Percentiles rank a stretch among this genome's conserved stretches.
Conservation (phyloP, 2,113 vertebrate genomes). For the Malurus cyaneus region DNA sequence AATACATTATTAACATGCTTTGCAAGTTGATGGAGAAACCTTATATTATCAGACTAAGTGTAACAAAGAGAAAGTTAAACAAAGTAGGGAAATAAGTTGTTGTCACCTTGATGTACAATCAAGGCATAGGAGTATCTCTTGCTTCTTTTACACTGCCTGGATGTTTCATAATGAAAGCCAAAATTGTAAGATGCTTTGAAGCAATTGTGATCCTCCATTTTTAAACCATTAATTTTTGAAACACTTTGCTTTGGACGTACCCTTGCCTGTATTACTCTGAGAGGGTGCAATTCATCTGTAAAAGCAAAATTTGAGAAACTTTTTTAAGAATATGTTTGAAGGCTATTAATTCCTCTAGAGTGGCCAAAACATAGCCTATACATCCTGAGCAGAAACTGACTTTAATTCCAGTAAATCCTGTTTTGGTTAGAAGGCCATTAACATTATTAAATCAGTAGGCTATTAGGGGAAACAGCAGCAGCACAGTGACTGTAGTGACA, state of each 20-base stretch:
- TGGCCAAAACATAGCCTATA: neutral
- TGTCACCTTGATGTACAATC: neutral
- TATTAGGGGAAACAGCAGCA: constrained; percentile 13
- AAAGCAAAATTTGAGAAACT: neutral
- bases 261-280: neutral
- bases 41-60: neutral
- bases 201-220: neutral
- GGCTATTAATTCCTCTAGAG: neutral
- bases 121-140: neutral
- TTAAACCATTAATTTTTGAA: neutral
- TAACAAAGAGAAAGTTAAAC: neutral
- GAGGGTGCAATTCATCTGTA: neutral
- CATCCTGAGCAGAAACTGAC: neutral
- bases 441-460: constrained; percentile 24
- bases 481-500: neutral
- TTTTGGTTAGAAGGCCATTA: constrained; percentile 27
- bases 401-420: neutral
- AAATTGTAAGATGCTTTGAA: neutral
- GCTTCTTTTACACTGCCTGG: neutral
- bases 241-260: neutral
- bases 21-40: neutral
- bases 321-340: neutral
- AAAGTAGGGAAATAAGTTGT: neutral
- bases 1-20: neutral
- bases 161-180: neutral